Base-by-base conservation (phyloP, 2,888 invertebrate species). In the Melitaea athalia region DNA sequence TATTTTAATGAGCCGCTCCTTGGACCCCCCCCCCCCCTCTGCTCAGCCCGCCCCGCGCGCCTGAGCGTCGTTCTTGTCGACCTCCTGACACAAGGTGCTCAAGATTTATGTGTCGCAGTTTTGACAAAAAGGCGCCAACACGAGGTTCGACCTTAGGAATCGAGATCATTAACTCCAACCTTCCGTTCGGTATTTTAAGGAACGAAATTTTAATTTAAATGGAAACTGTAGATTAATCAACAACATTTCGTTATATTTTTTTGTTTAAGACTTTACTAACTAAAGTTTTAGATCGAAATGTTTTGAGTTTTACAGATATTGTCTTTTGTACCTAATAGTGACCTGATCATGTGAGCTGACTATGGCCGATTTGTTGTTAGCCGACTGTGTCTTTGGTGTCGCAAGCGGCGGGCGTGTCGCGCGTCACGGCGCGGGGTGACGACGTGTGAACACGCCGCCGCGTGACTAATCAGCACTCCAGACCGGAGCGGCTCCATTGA, bases 1-100 rank as follows among this genome's bases (percentile, higher is more conserved):
- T 82, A 89, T 90, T 89, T 89, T 89, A 90, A 90, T 88, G 88
- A 89, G 89, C 78, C 76, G 70, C 75, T 78, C 71, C 75, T 72
- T 62, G 68, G 67, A 74, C 64, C 69, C 71, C 52, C 62, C 24
- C 31, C 67, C 61, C 61, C 61, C 64, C 63, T 52, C 59, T 53
- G 66, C 66, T 52, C 59, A 12, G 33, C 50, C n/a, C 42, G 43
- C 45, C 3, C 38, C 59, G 33, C 42, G 11, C 42, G 15, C 33
- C 64, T 47, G 61, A 31, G 57, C 24, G 11, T 43, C 66, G 57
- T 60, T 60, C 59, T 60, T 49, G 63, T 60, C 69, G 65, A 63
- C 63, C 70, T 59, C 43, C 64, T 71, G 69, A 69, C 69, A 61
- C 59, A 59, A 63, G 64, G 55, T 63, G 60, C 63, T 49, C 59